Base-by-base conservation (phyloP, 2,797 vertebrate genomes). In the Pogoniulus pusillus region DNA sequence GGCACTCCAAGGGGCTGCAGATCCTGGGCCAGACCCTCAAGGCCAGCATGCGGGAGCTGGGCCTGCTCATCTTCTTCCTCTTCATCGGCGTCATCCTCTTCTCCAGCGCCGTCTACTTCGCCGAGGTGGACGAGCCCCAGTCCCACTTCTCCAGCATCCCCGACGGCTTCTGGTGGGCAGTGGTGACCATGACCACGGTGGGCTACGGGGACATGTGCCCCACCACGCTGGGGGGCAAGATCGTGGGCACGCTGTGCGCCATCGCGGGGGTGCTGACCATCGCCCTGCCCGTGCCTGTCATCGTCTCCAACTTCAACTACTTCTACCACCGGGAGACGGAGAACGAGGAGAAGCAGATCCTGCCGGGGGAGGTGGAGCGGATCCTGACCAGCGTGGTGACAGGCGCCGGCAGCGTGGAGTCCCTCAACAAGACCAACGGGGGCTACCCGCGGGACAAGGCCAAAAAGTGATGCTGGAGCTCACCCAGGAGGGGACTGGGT, bases 181-280 rank as follows among this genome's bases (percentile, higher is more conserved):
- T 99, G 96, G 99, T 99, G 53, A 99, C 99, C 6, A 99, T 99
- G 99, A 99, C 99, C 9, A 99, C 99, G 0, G 99, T 99, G 51
- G 99, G 99, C 76, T 99, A 99, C 0, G 99, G 99, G 9, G 99
- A 99, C 96, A 99, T 99, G 99, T 99, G 98, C 91, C 99, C 99
- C 7, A 98, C 98, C 93, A 99, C 99, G 2, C 96, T 99, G 39
- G 99, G 99, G 23, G 99, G 99, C 6, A 99, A 99, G 97, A 98
- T 99, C 68, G 99, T 99, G 76, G 99, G 99, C 55, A 99, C 98
- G 11, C 97, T 99, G 71, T 99, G 99, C 12, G 99, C 99, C 97
- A 99, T 99, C 20, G 98, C 99, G 0, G 99, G 99, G 23, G 99
- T 99, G 69, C 90, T 99, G 95, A 99, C 99, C 97, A 99, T 99